Evolutionary conservation across 2,797 vertebrate species (phyloP), one percentile per base, ranked within the genome.

Genomic region (Sebastiscus tertius): DNA sequence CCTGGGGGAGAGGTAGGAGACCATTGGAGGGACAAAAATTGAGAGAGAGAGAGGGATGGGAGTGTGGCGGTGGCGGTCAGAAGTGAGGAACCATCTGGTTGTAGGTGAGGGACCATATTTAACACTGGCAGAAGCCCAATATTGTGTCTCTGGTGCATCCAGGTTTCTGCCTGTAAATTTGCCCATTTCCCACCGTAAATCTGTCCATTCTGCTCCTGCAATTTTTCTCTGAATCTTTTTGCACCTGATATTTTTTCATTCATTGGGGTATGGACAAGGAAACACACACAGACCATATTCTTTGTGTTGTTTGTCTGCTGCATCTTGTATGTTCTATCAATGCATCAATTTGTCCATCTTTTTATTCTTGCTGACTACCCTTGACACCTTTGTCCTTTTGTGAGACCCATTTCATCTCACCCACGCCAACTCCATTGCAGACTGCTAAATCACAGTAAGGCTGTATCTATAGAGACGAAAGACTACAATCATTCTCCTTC

Each of bases 51-150:
- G 71, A 79, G n/a, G 67, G 68, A 80, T 60, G 66, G 29, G 29
- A 68, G 72, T 64, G 62, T 68, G 68, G 58, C 64, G 29, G 75
- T 77, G 75, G 59, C 20, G 83, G 88, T 90, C 84, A 76, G 82
- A 85, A 85, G 74, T 77, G 85, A 89, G 79, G 74, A 89, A 80
- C 83, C 89, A 88, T 92, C 90, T 94, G 92, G 80, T 85, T 90
- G 70, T 52, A 86, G 87, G 88, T 88, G 78, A 91, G 81, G 81
- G 52, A 80, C 88, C 87, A 89, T 86, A 88, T 92, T 95, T 91
- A 92, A 90, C 77, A 62, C 81, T 89, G 87, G 87, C 86, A 22
- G 61, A 79, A 68, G 66, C 66, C 84, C 90, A 87, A 82, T 66
- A 80, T 80, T 86, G 67, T 80, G 59, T 85, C 87, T 72, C 56